phyloP scores from a whole-genome alignment of 1,140 invertebrate genomes.

The Aphelenchoides avenae region DNA sequence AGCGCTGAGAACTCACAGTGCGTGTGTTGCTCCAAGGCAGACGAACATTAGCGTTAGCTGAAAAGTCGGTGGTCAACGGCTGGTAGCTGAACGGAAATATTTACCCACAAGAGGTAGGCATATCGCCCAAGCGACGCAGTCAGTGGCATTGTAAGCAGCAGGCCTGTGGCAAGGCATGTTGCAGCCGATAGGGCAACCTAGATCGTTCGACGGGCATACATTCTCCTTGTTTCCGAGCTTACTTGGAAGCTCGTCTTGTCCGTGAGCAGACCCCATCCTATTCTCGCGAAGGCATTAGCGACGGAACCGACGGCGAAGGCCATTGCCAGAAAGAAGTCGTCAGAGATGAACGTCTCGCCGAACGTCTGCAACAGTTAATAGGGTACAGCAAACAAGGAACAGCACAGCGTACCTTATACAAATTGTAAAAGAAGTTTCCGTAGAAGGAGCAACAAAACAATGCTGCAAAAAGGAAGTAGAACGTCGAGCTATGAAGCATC shows the following conservation, averaged over 20 bases:
- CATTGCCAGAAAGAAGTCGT: constrained; percentile 55
- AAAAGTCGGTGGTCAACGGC: constrained; percentile 4
- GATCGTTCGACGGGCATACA: constrained; percentile 13
- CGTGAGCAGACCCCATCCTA: constrained; percentile 55
- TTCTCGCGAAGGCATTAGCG: constrained; percentile 51
- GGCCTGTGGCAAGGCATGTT: constrained; percentile 46
- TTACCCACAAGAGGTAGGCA: constrained; percentile 52
- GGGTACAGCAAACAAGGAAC: background rate
- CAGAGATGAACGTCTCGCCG: constrained; percentile 47
- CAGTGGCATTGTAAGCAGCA: constrained; percentile 57
- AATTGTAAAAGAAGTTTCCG: constrained; percentile 57
- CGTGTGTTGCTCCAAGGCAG: constrained; percentile 57
- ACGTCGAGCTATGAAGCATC: constrained; percentile 49
- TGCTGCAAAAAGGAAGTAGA: constrained; percentile 52
- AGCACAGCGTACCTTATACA: constrained; percentile 37
- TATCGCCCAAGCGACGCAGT: constrained; percentile 46
- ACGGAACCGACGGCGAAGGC: constrained; percentile 53
- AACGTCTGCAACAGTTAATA: constrained; percentile 30
- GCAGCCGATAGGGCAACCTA: constrained; percentile 48
- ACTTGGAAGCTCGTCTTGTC: constrained; percentile 58
- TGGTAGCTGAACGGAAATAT: constrained; percentile 3
- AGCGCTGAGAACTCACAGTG: too few relatives aligned
- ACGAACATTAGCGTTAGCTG: constrained; percentile 50
- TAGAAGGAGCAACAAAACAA: constrained; percentile 59
- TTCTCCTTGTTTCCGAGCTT: background rate